Percentiles rank a stretch among this genome's conserved stretches.
Evolutionary conservation across 1,140 invertebrate species (phyloP).

Genomic region (Anagrus nilaparvatae): DNA sequence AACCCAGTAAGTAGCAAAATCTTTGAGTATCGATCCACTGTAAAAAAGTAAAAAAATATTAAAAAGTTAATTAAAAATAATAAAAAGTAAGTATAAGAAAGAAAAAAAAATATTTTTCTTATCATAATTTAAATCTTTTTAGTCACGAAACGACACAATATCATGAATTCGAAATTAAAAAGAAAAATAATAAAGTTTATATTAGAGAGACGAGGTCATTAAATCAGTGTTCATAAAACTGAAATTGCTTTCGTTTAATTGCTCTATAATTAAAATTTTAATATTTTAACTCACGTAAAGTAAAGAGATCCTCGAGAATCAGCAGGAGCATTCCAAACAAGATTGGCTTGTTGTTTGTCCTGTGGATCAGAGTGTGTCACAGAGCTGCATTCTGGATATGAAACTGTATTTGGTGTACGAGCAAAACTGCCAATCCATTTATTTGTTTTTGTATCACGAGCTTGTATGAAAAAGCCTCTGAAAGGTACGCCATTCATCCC

Average conservation of each 20-base stretch:
- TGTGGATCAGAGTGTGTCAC: conserved; percentile 69
- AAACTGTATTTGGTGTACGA: conserved; percentile 58
- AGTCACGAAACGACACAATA: no score
- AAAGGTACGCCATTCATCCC: conserved; percentile 55
- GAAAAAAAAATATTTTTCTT: no score
- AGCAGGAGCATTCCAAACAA: conserved; percentile 63
- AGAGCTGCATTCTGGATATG: conserved; percentile 64
- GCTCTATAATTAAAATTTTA: conserved; percentile 13
- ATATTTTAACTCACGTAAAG: conserved; percentile 57
- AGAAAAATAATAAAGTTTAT: conserved; percentile 1
- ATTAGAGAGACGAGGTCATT: conserved; percentile 1
- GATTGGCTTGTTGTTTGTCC: conserved; percentile 58
- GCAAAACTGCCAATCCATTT: conserved; percentile 64
- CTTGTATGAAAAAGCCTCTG: conserved; percentile 73
- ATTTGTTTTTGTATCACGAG: conserved; percentile 55
- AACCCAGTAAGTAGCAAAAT: conserved; percentile 62
- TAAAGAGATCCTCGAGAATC: conserved; percentile 57
- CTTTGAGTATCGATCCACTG: conserved; percentile 61
- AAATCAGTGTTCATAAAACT: conserved; percentile 1
- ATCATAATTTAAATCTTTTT: no score
- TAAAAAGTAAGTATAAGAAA: background rate
- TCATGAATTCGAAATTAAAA: background rate
- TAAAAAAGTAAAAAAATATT: conserved; percentile 30
- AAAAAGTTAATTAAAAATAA: conserved; percentile 7
- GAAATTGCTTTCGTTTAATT: background rate